Percentiles rank a stretch among this genome's conserved stretches.
These are phyloP conservation scores for Heliconius erato DNA, from an alignment of 2,888 invertebrate genomes.

Conservation along the genomic window DNA sequence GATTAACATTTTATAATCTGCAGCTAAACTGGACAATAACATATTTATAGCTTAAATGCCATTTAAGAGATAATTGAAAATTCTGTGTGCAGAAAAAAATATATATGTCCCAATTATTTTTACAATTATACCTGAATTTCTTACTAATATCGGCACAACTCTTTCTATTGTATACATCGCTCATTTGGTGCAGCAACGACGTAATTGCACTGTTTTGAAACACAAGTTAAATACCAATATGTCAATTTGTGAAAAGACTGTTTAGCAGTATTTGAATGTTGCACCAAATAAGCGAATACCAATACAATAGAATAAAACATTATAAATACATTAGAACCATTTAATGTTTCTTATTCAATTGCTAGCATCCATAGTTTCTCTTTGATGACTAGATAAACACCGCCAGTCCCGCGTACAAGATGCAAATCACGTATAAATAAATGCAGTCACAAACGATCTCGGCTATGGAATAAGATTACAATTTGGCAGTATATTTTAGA, in stretches of 20 bases:
- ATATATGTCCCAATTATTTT: neutral
- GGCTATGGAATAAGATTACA: slow-evolving; percentile 29
- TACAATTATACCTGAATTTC: neutral
- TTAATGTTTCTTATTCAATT: slow-evolving; percentile 11
- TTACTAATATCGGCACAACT: neutral
- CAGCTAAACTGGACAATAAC: neutral
- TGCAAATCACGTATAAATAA: slow-evolving; percentile 37
- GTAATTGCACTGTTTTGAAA: neutral
- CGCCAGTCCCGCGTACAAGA: slow-evolving; percentile 38
- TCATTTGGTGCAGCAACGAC: neutral
- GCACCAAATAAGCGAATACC: too few species aligned
- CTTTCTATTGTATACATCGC: neutral
- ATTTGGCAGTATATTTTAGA: slow-evolving; percentile 34
- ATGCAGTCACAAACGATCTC: slow-evolving; percentile 29
- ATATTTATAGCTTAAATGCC: neutral
- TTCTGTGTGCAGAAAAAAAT: neutral
- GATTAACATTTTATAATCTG: neutral
- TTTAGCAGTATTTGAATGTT: too few species aligned
- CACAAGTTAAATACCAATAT: neutral
- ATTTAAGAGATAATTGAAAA: neutral
- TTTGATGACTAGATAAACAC: slow-evolving; percentile 49
- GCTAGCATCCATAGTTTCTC: slow-evolving; percentile 49
- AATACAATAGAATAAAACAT: too few species aligned
- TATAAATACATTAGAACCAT: neutral
- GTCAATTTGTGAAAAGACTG: too few species aligned